phyloP scores from a whole-genome alignment of 1,140 invertebrate species.

The Drosophila busckii region DNA sequence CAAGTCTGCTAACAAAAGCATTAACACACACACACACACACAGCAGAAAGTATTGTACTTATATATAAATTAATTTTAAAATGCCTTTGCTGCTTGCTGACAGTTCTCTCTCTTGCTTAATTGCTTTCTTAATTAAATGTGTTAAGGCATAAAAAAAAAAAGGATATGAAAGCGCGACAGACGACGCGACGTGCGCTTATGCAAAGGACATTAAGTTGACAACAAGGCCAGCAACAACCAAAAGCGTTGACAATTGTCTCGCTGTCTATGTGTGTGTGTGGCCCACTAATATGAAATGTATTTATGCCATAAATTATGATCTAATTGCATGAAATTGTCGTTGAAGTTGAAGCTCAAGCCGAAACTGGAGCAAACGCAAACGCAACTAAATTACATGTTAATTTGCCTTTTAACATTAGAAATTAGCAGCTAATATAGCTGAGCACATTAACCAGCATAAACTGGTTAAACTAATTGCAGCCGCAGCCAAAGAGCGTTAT shows the following conservation, averaged over 20 bases:
- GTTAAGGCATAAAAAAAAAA: constrained; percentile 57
- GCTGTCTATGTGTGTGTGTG: constrained; percentile 10
- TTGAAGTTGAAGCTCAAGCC: constrained; percentile 8
- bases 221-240: constrained; percentile 34
- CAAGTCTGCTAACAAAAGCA: constrained; percentile 21
- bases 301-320: constrained; percentile 62
- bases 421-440: constrained; percentile 52
- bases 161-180: constrained; percentile 53
- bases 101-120: constrained; percentile 72
- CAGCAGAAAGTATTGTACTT: constrained; percentile 6
- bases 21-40: constrained; percentile 6
- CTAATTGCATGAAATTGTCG: constrained; percentile 46
- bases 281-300: constrained; percentile 62
- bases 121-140: constrained; percentile 77
- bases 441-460: constrained; percentile 14
- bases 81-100: constrained; percentile 40
- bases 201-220: constrained; percentile 70
- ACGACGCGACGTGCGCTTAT: constrained; percentile 45
- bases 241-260: constrained; percentile 2
- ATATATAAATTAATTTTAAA: constrained; percentile 69
- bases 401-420: constrained; percentile 40
- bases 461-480: too few relatives aligned
- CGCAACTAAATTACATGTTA: constrained; percentile 43
- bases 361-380: background rate
- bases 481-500: too few relatives aligned